Conservation (phyloP, 2,113 vertebrate genomes). For the Onychostruthus taczanowskii region DNA sequence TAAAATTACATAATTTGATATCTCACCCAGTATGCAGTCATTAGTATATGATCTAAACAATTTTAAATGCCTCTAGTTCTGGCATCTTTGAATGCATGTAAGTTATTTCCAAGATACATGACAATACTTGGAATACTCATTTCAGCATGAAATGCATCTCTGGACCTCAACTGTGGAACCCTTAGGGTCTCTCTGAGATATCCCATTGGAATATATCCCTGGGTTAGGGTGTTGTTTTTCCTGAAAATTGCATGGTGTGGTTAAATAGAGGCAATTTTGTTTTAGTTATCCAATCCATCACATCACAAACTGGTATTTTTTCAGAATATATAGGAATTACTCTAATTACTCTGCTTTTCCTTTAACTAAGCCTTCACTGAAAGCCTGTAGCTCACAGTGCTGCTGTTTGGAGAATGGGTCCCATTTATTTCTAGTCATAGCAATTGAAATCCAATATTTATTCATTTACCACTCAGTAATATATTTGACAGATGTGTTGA, state of each 20-base stretch:
- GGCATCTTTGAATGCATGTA: neutral
- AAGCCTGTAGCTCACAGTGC: neutral
- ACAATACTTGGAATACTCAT: neutral
- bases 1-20: neutral
- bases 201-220: neutral
- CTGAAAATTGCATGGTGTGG: neutral
- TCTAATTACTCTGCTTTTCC: neutral
- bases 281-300: neutral
- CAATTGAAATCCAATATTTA: slow-evolving; percentile 62
- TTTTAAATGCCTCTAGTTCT: neutral
- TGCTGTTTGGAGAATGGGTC: neutral
- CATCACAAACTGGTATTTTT: neutral
- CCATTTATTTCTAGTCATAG: slow-evolving; percentile 49
- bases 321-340: neutral
- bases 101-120: neutral
- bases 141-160: neutral
- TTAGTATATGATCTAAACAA: neutral
- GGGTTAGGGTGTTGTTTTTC: neutral
- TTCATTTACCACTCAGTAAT: slow-evolving; percentile 52
- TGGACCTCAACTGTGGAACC: neutral
- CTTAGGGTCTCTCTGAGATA: neutral
- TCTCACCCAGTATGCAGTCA: neutral
- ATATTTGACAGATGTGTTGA: slow-evolving; percentile 56
- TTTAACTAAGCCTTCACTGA: neutral
- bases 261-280: neutral